Evolutionary conservation across 2,888 invertebrate species (phyloP).

Genomic region (Orthosia cruda): DNA sequence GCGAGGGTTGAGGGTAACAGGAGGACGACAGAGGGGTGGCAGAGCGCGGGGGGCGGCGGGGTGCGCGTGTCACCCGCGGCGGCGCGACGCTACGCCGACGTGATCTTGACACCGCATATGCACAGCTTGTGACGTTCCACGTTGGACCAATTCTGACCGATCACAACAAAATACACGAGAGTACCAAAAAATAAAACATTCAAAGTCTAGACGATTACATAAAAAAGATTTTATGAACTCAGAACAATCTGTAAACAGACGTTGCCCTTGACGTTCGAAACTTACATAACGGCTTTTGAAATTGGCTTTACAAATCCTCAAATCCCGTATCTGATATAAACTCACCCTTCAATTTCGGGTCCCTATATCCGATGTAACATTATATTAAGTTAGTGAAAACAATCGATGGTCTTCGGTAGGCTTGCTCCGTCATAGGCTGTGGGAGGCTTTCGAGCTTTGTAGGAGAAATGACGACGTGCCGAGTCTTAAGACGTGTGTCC

Average conservation of each 20-base stretch:
- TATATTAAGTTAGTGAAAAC: slow-evolving; percentile 59
- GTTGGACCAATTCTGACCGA: slow-evolving; percentile 75
- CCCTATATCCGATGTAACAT: slow-evolving; percentile 50
- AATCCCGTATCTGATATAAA: slow-evolving; percentile 52
- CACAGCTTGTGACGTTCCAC: slow-evolving; percentile 84
- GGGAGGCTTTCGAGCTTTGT: slow-evolving; percentile 62
- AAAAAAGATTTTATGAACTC: slow-evolving; percentile 42
- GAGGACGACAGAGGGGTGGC: slow-evolving; percentile 73
- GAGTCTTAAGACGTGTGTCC: slow-evolving; percentile 82
- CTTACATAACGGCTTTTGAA: slow-evolving; percentile 55
- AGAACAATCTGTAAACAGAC: slow-evolving; percentile 42
- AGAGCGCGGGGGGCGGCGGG: slow-evolving; percentile 68
- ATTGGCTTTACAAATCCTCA: slow-evolving; percentile 57
- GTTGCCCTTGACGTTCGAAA: slow-evolving; percentile 58
- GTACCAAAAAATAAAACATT: slow-evolving; percentile 14
- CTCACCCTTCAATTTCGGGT: slow-evolving; percentile 55
- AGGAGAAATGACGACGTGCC: slow-evolving; percentile 60
- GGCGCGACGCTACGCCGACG: slow-evolving; percentile 84
- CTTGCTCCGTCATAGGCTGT: slow-evolving; percentile 30
- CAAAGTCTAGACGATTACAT: slow-evolving; percentile 7
- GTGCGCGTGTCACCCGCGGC: slow-evolving; percentile 86
- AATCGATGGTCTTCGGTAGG: slow-evolving; percentile 52
- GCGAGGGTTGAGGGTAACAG: slow-evolving; percentile 85
- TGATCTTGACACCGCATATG: slow-evolving; percentile 91
- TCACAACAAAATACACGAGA: slow-evolving; percentile 71